phyloP scores from a whole-genome alignment of 2,113 vertebrate species.

The Lepus europaeus region DNA sequence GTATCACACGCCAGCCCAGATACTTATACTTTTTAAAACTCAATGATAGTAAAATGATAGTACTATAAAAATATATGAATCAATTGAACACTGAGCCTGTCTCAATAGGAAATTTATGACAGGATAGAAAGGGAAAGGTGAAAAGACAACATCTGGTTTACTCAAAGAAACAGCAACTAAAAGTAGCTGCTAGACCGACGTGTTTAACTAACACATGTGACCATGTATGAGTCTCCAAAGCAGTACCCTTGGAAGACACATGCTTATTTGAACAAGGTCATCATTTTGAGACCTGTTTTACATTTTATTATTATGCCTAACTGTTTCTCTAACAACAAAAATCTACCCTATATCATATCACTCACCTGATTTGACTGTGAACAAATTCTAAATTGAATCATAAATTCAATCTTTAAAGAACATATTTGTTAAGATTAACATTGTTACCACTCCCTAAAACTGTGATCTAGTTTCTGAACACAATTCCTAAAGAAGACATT shows the following conservation, averaged over 20 bases:
- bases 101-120: constrained; percentile 59
- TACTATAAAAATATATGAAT: constrained; percentile 32
- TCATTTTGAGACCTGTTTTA: neutral
- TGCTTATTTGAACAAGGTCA: constrained; percentile 44
- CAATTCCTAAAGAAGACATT: constrained; percentile 7
- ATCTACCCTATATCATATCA: neutral
- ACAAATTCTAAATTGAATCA: neutral
- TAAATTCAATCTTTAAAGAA: constrained; percentile 49
- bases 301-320: neutral
- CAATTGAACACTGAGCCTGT: constrained; percentile 1
- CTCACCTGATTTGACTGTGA: constrained; percentile 50
- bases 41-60: neutral
- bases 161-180: constrained; percentile 51
- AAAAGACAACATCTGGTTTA: constrained; percentile 62
- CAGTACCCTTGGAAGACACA: constrained; percentile 13
- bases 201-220: constrained; percentile 31
- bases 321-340: neutral
- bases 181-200: neutral
- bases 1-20: no score
- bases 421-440: neutral
- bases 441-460: neutral
- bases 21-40: constrained; percentile 3
- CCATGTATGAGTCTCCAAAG: neutral
- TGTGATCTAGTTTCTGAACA: constrained; percentile 55
- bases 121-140: constrained; percentile 51